Conservation (phyloP, 1,140 invertebrate genomes). For the Batillaria attramentaria region DNA sequence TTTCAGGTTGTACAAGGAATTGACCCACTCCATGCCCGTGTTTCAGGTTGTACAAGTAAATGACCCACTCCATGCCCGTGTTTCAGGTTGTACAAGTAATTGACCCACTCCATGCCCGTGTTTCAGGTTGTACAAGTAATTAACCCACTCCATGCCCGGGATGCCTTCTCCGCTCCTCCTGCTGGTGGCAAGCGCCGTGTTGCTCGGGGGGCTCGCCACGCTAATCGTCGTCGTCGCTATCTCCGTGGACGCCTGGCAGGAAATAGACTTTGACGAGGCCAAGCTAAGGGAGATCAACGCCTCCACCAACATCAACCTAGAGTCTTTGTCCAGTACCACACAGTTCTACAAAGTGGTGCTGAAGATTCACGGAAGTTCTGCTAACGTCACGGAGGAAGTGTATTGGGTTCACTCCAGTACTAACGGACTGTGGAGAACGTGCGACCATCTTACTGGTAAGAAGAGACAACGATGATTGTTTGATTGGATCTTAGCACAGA, state of each 20-base stretch:
- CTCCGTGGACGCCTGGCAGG: slow-evolving; percentile 44
- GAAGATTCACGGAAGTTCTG: not conserved
- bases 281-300: slow-evolving; percentile 21
- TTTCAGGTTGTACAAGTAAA: too few species aligned
- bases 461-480: too few species aligned
- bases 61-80: too few species aligned
- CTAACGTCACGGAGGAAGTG: not conserved
- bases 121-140: too few species aligned
- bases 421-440: slow-evolving; percentile 38
- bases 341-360: slow-evolving; percentile 22
- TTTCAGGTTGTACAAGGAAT: too few species aligned
- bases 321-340: slow-evolving; percentile 20
- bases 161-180: slow-evolving; percentile 46
- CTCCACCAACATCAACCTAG: not conserved
- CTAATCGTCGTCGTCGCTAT: slow-evolving; percentile 44
- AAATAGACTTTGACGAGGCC: slow-evolving; percentile 28
- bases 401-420: slow-evolving; percentile 36
- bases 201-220: slow-evolving; percentile 41
- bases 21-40: too few species aligned
- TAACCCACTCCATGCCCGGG: too few species aligned
- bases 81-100: too few species aligned
- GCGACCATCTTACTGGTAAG: slow-evolving; percentile 39
- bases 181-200: slow-evolving; percentile 38
- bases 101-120: too few species aligned
- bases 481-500: too few species aligned